Evolutionary conservation across 2,797 vertebrate genomes (phyloP).

Genomic region (Nannoperca australis): DNA sequence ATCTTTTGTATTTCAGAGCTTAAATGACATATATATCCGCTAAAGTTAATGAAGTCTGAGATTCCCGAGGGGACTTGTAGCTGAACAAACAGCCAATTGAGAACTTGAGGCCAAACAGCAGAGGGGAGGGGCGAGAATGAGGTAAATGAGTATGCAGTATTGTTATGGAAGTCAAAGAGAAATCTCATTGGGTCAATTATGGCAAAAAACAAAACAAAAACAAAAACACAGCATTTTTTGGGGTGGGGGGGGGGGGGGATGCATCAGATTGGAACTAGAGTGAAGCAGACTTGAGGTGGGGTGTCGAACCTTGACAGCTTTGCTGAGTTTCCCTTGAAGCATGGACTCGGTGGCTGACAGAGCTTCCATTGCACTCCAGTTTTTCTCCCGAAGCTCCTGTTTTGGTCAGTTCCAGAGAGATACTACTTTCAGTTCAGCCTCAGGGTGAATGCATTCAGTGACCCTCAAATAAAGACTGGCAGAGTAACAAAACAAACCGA

Average conservation of each 20-base stretch:
- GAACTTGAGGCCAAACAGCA: conserved; percentile 52
- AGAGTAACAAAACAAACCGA: conserved; percentile 55
- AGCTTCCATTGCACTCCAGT: conserved; percentile 99
- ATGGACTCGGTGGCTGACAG: conserved; percentile 99
- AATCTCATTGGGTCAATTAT: conserved; percentile 77
- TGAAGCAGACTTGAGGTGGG: conserved; percentile 88
- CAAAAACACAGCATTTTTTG: conserved; percentile 34
- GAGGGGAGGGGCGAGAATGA: conserved; percentile 30
- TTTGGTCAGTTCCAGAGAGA: conserved; percentile 99
- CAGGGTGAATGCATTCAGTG: conserved; percentile 82
- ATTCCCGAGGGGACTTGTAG: conserved; percentile 33
- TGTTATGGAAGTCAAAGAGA: conserved; percentile 72
- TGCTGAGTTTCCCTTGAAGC: conserved; percentile 99
- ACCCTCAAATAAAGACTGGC: conserved; percentile 66
- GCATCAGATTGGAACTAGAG: conserved; percentile 92
- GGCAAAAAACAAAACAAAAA: conserved; percentile 55
- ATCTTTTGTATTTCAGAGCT: conserved; percentile 20
- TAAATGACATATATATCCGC: conserved; percentile 6
- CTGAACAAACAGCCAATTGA: conserved; percentile 57
- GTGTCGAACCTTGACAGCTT: conserved; percentile 97
- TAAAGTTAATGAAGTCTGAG: conserved; percentile 16
- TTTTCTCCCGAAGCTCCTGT: conserved; percentile 99
- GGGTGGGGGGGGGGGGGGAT: conserved; percentile 74
- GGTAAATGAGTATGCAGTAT: conserved; percentile 87
- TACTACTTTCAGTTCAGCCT: conserved; percentile 95